Evolutionary conservation across 64 coral and sea anemone species (phyloP).

Genomic region (Montipora sp.): DNA sequence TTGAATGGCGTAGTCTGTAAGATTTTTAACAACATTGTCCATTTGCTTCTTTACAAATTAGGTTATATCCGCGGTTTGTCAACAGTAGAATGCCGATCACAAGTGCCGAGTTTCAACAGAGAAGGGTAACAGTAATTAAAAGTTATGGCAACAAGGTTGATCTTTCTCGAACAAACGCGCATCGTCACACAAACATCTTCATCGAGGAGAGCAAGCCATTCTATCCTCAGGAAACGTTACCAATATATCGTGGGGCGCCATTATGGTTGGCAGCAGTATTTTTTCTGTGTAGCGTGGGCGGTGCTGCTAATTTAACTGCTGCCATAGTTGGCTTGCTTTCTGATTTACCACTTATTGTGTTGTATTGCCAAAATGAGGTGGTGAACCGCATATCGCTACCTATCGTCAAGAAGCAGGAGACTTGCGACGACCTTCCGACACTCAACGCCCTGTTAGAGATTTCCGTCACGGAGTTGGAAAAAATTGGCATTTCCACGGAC

Average conservation of each 20-base stretch:
- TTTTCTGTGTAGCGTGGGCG: not conserved
- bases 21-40: not conserved
- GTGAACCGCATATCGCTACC: conserved; percentile 16
- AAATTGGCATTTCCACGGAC: not conserved
- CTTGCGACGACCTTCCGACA: not conserved
- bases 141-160: not conserved
- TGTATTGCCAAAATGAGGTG: not conserved
- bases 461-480: not conserved
- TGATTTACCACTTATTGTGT: not conserved
- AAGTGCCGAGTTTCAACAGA: not conserved
- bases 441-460: conserved; percentile 17
- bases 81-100: not conserved
- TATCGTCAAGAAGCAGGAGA: conserved; percentile 17
- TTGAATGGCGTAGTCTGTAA: too few species aligned
- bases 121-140: not conserved
- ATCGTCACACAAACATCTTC: conserved; percentile 31
- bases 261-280: not conserved
- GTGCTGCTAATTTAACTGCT: not conserved
- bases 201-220: conserved; percentile 8
- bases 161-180: not conserved
- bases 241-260: not conserved
- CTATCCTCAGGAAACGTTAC: not conserved
- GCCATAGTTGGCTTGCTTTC: not conserved
- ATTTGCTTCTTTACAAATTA: not conserved
- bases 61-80: not conserved